phyloP scores from a whole-genome alignment of 2,797 vertebrate genomes.

The Enteromius viviparus region DNA sequence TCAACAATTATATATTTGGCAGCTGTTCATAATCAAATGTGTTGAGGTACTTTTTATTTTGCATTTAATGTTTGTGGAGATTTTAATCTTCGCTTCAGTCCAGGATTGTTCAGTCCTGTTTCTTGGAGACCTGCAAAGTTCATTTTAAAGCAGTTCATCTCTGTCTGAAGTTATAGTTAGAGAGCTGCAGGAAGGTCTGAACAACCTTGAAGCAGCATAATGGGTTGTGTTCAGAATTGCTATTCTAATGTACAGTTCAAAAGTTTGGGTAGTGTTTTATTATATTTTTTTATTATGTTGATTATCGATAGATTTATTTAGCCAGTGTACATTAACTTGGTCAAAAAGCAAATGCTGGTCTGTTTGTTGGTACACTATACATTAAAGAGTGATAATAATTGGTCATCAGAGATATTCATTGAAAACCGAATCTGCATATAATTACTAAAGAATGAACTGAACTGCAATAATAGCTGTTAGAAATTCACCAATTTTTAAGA shows the following conservation, averaged over 20 bases:
- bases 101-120: neutral
- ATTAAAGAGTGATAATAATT: neutral
- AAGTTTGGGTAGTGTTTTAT: neutral
- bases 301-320: neutral
- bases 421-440: neutral
- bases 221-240: neutral
- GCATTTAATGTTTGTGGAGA: neutral
- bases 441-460: neutral
- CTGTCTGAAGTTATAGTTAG: neutral
- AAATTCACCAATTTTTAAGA: neutral
- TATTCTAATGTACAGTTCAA: neutral
- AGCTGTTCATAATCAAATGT: conserved; percentile 76
- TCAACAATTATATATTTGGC: conserved; percentile 77
- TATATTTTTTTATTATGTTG: neutral
- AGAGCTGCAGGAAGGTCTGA: neutral
- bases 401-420: neutral
- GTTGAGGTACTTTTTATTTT: conserved; percentile 66
- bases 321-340: neutral
- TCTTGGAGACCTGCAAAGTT: neutral
- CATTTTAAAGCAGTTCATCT: neutral
- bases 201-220: neutral
- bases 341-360: neutral
- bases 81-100: neutral
- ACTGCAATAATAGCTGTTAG: neutral
- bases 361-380: neutral